These are phyloP conservation scores for Tridacna crocea DNA, from an alignment of 2,888 invertebrate species.

Conservation along the genomic window DNA sequence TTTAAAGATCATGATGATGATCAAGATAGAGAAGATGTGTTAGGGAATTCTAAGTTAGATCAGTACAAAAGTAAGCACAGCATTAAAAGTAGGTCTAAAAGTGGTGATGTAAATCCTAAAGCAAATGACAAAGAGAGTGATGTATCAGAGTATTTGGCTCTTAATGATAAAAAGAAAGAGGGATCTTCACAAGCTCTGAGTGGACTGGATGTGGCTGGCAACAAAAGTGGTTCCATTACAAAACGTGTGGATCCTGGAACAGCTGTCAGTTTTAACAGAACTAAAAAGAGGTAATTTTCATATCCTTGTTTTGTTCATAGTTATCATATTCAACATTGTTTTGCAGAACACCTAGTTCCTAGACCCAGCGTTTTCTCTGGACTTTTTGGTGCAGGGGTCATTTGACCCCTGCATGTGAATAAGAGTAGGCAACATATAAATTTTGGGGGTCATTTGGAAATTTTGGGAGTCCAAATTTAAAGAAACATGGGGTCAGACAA, in stretches of 20 bases:
- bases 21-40: not conserved
- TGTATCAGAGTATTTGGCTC: no score
- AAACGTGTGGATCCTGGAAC: constrained; percentile 41
- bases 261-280: constrained; percentile 53
- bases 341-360: no score
- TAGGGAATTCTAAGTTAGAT: not conserved
- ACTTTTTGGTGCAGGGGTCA: no score
- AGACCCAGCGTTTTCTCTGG: no score
- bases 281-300: constrained; percentile 52
- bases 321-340: no score
- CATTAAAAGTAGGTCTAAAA: not conserved
- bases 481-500: no score
- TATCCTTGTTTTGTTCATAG: not conserved
- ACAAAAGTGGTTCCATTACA: constrained; percentile 66
- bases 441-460: no score
- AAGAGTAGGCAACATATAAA: no score
- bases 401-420: no score
- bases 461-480: no score
- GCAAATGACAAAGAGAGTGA: not conserved
- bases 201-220: constrained; percentile 64
- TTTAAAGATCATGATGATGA: not conserved
- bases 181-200: constrained; percentile 34
- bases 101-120: not conserved
- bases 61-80: not conserved
- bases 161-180: constrained; percentile 3